Evolutionary conservation across 2,113 vertebrate species (phyloP), one percentile per base, ranked within the genome.

Genomic region (Aythya baeri): DNA sequence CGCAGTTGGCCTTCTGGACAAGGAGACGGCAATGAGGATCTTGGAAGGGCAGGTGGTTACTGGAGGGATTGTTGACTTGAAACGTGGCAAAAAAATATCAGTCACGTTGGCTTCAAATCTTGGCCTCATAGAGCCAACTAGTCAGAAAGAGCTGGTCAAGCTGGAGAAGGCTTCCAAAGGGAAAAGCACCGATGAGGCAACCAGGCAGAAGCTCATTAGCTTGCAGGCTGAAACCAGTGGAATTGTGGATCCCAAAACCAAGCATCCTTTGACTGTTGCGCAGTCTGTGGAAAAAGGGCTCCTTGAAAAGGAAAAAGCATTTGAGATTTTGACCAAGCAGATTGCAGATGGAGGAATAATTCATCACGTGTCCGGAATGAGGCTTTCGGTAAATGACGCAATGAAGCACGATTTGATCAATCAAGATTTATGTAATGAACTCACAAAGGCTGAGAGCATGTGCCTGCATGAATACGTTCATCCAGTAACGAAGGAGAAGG

Each of bases 61-160:
- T 29, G 99, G 99, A 32, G 99, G 99, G n/a, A 98, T 99, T 20
- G 94, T 99, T 65, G 99, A 99, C 89, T 85, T 99, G 77, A 98
- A 97, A 44, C 98, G 98, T 77, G 98, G 98, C 88, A 99, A 99
- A 94, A 99, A 98, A 41, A 43, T 99, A 58, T 99, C 99, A 0
- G 99, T 99, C 80, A 99, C 99, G 66, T 96, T 99, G 93, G 99
- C 99, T 91, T 98, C 98, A 67, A 99, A 98, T 27, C 97, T 99
- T 79, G 99, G 99, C 52, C 97, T 99, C 68, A 98, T 99, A 36
- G 98, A 99, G 11, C 77, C 83, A 25, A 9, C 83, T 11, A 97
- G 98, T 34, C 98, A 97, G 94, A 95, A 98, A 44, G 96, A 97
- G 44, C 98, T 99, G 83, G 93, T 98, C 62, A 98, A 97, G 34